Conservation (phyloP, 2,113 vertebrate species). For the Corydoras sp. region DNA sequence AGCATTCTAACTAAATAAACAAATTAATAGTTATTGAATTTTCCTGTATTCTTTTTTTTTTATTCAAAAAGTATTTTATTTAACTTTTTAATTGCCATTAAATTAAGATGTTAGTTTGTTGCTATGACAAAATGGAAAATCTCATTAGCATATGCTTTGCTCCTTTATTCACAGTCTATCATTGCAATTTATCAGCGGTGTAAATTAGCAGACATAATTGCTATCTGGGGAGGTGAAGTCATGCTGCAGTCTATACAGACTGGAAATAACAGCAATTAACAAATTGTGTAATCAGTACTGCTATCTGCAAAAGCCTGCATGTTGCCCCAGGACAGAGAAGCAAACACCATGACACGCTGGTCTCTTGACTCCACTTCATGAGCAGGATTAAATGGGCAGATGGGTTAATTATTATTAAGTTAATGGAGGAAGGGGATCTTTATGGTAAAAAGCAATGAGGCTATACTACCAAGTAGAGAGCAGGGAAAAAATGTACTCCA, state of each 20-base stretch:
- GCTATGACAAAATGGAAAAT: too few relatives aligned
- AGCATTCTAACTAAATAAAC: too few relatives aligned
- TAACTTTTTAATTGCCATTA: too few relatives aligned
- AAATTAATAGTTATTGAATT: too few relatives aligned
- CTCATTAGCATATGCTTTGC: too few relatives aligned
- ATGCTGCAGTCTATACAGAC: conserved; percentile 9
- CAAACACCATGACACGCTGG: conserved; percentile 18
- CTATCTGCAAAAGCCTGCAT: conserved; percentile 22
- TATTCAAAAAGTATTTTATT: too few relatives aligned
- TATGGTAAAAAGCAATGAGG: not conserved
- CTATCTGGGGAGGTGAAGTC: conserved; percentile 27
- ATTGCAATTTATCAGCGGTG: conserved; percentile 28
- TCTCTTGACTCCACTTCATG: conserved; percentile 24
- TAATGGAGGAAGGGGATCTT: not conserved
- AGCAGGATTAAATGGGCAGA: conserved; percentile 17
- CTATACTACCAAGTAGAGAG: not conserved
- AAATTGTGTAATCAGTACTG: conserved; percentile 28
- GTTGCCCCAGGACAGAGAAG: conserved; percentile 29
- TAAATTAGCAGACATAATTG: conserved; percentile 41
- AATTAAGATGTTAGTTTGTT: too few relatives aligned
- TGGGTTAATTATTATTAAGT: conserved; percentile 24
- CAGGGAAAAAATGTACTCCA: not conserved
- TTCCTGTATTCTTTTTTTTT: too few relatives aligned
- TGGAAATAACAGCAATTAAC: conserved; percentile 52
- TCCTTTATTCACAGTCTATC: not conserved